These are phyloP conservation scores for Dryobates pubescens DNA, from an alignment of 2,797 vertebrate species.

Conservation along the genomic window DNA sequence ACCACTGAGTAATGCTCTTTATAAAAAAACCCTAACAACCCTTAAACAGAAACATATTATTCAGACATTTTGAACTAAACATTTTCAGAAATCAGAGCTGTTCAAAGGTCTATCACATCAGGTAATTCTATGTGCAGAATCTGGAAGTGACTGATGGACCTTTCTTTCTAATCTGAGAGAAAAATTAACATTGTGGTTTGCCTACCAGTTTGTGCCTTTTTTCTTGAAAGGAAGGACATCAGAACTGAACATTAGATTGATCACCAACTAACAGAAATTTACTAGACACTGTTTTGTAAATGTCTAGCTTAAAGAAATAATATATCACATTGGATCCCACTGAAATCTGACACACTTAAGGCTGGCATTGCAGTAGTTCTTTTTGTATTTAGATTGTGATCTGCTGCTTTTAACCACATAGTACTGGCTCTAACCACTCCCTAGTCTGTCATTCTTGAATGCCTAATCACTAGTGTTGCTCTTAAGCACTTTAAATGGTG, in stretches of 20 bases:
- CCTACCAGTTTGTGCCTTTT: background rate
- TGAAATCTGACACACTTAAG: background rate
- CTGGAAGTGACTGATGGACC: background rate
- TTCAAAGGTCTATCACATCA: background rate
- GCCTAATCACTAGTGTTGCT: background rate
- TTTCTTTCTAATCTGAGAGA: background rate
- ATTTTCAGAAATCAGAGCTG: background rate
- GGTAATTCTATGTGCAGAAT: background rate
- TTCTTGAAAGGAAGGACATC: background rate
- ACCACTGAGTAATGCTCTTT: background rate
- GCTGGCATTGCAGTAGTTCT: background rate
- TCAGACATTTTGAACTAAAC: background rate
- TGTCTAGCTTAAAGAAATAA: background rate
- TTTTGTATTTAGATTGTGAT: background rate
- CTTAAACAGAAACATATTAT: background rate
- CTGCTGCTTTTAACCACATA: background rate
- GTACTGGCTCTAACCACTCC: background rate
- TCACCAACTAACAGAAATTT: accelerated
- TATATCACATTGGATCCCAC: background rate
- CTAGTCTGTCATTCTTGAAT: background rate
- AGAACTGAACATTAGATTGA: background rate
- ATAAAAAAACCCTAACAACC: background rate
- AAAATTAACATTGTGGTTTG: background rate
- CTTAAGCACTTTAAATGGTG: background rate
- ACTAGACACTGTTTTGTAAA: background rate